A percentile compares a stretch with the other conserved stretches of the same genome.
Evolutionary conservation across 2,888 invertebrate genomes (phyloP).

Genomic region (Eupithecia subumbrata): DNA sequence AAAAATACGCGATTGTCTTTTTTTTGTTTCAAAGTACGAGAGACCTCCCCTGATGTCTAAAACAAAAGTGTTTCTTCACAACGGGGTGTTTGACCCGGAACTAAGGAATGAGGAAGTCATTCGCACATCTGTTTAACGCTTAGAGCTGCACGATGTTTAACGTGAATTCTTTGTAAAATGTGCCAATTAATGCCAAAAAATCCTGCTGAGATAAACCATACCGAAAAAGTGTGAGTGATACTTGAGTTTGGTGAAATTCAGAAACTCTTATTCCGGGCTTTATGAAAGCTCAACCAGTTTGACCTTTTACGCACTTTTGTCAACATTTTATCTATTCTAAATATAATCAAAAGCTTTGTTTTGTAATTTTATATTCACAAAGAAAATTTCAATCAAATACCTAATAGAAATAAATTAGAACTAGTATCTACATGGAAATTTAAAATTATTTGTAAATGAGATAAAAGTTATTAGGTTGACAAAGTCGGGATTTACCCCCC

Average conservation of each 20-base stretch:
- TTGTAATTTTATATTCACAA: no score
- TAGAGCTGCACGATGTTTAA: no score
- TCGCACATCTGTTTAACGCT: slow-evolving; percentile 17
- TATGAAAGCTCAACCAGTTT: no score
- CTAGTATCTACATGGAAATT: no score
- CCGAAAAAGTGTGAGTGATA: background rate
- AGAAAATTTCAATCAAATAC: no score
- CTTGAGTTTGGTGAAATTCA: background rate
- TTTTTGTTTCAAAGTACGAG: background rate
- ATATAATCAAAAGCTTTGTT: no score
- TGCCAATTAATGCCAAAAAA: background rate
- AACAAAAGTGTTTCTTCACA: slow-evolving; percentile 6
- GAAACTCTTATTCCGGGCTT: background rate
- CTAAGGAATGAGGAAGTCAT: slow-evolving; percentile 18
- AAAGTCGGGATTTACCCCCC: no score
- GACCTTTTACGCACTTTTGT: no score
- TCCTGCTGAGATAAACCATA: background rate
- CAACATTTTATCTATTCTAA: no score
- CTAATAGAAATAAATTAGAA: no score
- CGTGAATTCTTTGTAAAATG: background rate
- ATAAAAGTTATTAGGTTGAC: no score
- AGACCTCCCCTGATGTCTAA: slow-evolving; percentile 1
- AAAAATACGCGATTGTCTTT: background rate
- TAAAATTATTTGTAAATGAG: no score
- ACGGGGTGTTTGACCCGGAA: slow-evolving; percentile 20